phyloP scores from a whole-genome alignment of 2,797 vertebrate genomes.

The Eleutherodactylus coqui region DNA sequence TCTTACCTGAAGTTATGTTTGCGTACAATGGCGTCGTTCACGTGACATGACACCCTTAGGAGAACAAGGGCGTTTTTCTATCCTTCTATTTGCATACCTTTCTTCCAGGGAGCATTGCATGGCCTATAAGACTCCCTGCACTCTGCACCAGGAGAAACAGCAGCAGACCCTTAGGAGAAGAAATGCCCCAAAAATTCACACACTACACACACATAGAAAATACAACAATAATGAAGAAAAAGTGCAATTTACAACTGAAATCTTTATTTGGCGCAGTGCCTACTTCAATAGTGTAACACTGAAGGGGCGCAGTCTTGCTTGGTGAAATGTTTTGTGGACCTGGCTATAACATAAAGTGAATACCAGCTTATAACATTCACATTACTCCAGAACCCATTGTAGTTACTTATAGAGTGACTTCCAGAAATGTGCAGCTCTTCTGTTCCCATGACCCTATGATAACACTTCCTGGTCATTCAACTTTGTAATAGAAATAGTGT shows the following conservation, averaged over 20 bases:
- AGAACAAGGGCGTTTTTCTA: too few species aligned
- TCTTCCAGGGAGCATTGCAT: too few species aligned
- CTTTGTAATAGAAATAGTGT: neutral
- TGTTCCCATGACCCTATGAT: neutral
- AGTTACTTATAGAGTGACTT: too few species aligned
- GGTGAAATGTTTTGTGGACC: neutral
- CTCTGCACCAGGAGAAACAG: too few species aligned
- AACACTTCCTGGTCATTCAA: neutral
- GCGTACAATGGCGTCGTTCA: too few species aligned
- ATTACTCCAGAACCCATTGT: neutral
- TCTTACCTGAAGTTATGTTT: neutral
- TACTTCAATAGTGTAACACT: neutral
- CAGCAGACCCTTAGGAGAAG: neutral
- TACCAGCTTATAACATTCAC: neutral
- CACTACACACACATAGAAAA: neutral
- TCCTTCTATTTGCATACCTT: too few species aligned
- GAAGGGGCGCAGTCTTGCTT: neutral
- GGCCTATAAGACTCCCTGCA: too few species aligned
- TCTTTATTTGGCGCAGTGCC: constrained; percentile 16
- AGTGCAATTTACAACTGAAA: neutral
- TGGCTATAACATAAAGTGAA: constrained; percentile 20
- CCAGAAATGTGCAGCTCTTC: neutral
- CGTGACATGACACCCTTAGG: neutral
- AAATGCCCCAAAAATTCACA: neutral
- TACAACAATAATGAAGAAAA: neutral